Conservation (phyloP, 1,140 invertebrate species). For the Homarus americanus region DNA sequence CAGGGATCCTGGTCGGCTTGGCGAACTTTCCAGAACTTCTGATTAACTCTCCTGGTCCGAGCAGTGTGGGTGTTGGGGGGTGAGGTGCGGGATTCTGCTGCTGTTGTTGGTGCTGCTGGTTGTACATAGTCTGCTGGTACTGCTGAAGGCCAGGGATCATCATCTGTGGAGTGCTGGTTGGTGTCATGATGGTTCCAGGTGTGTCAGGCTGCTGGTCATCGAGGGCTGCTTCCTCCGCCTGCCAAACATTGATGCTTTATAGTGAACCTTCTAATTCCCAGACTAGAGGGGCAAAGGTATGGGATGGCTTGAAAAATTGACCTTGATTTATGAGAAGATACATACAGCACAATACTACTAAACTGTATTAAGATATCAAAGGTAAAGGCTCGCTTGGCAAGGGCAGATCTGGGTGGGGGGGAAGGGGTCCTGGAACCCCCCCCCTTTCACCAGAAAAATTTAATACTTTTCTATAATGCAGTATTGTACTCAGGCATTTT, state of each 20-base stretch:
- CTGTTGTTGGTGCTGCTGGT: slow-evolving; percentile 76
- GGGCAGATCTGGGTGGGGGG: no score
- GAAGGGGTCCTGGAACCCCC: no score
- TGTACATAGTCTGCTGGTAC: slow-evolving; percentile 67
- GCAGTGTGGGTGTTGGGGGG: slow-evolving; percentile 77
- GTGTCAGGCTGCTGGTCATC: slow-evolving; percentile 54
- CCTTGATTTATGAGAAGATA: no score
- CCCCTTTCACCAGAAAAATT: no score
- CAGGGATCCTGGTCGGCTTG: slow-evolving; percentile 92
- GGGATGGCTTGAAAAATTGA: no score
- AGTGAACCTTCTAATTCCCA: no score
- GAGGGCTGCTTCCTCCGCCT: slow-evolving; percentile 68
- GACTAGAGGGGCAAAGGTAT: no score
- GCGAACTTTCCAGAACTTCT: slow-evolving; percentile 92
- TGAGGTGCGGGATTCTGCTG: slow-evolving; percentile 30
- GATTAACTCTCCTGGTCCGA: slow-evolving; percentile 89
- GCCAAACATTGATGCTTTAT: background rate
- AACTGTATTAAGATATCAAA: no score
- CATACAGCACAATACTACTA: no score
- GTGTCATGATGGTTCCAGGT: slow-evolving; percentile 38
- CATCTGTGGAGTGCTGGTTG: slow-evolving; percentile 48
- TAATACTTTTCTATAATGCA: no score
- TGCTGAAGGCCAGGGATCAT: slow-evolving; percentile 48
- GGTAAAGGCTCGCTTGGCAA: no score
- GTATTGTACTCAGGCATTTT: no score